Evolutionary conservation across 2,797 vertebrate genomes (phyloP), one percentile per base, ranked within the genome.

Genomic region (Psittacula echo): DNA sequence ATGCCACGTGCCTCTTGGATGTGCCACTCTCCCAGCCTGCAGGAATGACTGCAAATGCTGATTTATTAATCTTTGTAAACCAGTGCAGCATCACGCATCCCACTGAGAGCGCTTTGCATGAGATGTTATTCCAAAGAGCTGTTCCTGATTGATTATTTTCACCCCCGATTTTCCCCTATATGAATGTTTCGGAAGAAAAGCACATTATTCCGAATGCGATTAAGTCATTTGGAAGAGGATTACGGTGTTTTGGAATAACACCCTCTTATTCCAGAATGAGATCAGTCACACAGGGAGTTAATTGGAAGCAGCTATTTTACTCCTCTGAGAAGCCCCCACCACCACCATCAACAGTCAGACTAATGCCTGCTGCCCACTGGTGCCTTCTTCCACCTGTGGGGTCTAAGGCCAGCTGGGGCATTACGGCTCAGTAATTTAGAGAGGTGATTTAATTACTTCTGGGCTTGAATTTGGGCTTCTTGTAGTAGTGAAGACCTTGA

Each of bases 231-330:
- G 89, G 89, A 93, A 87, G 81, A 89, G 87, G 91, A 93, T 97
- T 96, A 94, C 20, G 89, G 82, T 83, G 82, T 82, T 97, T 85
- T 80, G 90, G 89, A 96, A 66, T 87, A 92, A 90, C 95, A 82
- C 60, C 77, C 42, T 95, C 89, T 95, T 95, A 95, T 92, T 95
- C 78, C 93, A 89, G 75, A 91, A 97, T 92, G 91, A 90, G 93
- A 97, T 96, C 93, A 80, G 92, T 96, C 93, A 93, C 93, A 95
- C 27, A 0, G 81, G 75, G 71, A 87, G 81, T 79, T 97, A 95
- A 94, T 93, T 11, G 0, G 74, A 85, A 87, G 21, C 88, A 82
- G 95, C 75, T 56, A 32, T 48, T 87, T 84, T 51, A 19, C 71
- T 80, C 58, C 86, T 84, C 77, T 67, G 77, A 64, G 91, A 48